A percentile compares a stretch with the other conserved stretches of the same genome.
Conservation (phyloP, 2,888 invertebrate species). For the Cataglyphis livida region DNA sequence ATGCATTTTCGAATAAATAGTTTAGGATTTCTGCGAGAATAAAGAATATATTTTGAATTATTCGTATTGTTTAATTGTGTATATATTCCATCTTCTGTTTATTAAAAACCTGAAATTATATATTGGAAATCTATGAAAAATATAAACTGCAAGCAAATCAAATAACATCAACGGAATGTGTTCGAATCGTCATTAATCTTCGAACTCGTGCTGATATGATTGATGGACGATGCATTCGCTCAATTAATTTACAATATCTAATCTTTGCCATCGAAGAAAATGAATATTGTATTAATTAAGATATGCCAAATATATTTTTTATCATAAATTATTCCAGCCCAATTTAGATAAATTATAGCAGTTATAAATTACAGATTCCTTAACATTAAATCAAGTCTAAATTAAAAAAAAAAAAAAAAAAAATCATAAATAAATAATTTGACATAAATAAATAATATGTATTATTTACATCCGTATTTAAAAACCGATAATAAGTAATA, state of each 20-base stretch:
- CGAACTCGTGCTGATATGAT: slow-evolving; percentile 7
- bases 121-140: background rate
- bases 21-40: background rate
- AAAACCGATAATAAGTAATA: background rate
- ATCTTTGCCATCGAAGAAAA: no score
- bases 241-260: slow-evolving; percentile 2
- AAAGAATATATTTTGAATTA: background rate
- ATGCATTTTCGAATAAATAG: background rate
- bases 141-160: background rate
- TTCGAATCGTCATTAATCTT: background rate
- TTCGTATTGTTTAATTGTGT: slow-evolving; percentile 4
- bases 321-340: slow-evolving; percentile 23
- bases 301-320: background rate
- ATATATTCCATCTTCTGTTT: background rate
- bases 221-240: background rate
- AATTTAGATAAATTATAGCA: background rate
- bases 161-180: background rate
- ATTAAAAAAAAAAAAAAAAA: background rate
- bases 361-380: background rate
- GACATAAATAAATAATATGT: background rate
- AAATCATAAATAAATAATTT: background rate
- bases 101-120: background rate
- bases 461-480: background rate
- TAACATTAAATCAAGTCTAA: background rate
- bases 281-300: slow-evolving; percentile 17